Evolutionary conservation across 2,797 vertebrate genomes (phyloP).

Genomic region (Anabacerthia variegaticeps): DNA sequence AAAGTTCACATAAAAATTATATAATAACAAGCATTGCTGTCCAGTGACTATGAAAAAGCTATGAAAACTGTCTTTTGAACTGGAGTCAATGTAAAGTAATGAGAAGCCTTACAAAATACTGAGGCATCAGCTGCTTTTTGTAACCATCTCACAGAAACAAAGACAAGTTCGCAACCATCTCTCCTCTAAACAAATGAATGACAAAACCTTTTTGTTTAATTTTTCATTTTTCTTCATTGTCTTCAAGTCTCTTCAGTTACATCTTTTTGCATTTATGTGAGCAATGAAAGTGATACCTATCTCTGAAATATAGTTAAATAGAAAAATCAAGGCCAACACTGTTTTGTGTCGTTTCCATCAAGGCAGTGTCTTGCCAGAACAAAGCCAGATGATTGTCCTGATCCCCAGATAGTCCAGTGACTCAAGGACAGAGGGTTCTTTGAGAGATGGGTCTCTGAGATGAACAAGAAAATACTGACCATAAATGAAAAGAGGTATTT

Average conservation of each 20-base stretch:
- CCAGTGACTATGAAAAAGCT: neutral
- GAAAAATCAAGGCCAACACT: neutral
- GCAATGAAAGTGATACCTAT: neutral
- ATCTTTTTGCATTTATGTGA: neutral
- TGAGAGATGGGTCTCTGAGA: neutral
- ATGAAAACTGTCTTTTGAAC: neutral
- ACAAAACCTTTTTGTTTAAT: neutral
- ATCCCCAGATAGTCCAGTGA: neutral
- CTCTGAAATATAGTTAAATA: neutral
- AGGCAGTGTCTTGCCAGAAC: neutral
- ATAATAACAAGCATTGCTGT: neutral
- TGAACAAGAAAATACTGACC: neutral
- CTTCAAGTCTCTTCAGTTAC: neutral
- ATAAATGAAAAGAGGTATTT: neutral
- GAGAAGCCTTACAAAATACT: neutral
- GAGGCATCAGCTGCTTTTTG: neutral
- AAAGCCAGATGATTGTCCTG: neutral
- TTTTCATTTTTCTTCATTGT: neutral
- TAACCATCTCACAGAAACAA: neutral
- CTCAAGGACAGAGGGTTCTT: neutral
- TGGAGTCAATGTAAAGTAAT: neutral
- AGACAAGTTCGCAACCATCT: neutral
- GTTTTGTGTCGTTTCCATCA: neutral
- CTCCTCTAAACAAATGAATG: neutral
- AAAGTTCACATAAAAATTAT: neutral